phyloP scores from a whole-genome alignment of 2,888 invertebrate genomes.

The Clostera curtula region DNA sequence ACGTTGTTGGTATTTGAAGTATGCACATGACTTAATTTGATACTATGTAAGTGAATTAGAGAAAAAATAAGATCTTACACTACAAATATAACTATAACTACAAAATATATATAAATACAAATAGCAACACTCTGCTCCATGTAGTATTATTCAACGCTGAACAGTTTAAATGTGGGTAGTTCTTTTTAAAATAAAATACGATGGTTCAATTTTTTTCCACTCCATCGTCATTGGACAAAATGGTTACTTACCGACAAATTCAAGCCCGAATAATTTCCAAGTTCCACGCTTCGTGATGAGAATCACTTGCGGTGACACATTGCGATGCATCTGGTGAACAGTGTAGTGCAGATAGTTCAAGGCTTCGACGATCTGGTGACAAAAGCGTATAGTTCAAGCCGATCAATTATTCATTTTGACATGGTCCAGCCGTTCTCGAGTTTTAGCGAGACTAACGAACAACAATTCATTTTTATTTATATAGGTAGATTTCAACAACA shows the following conservation, averaged over 20 bases:
- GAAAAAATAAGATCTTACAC: too few species aligned
- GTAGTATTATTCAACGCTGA: too few species aligned
- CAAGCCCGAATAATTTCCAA: slow-evolving; percentile 97
- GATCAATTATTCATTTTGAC: background rate
- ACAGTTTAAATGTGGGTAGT: too few species aligned
- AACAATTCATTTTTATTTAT: too few species aligned
- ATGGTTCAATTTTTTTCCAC: background rate
- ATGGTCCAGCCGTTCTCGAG: background rate
- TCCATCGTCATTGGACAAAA: background rate
- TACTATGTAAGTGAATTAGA: too few species aligned
- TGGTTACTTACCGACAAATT: slow-evolving; percentile 85
- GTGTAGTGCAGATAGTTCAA: slow-evolving; percentile 93
- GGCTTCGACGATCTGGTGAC: slow-evolving; percentile 92
- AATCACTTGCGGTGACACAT: slow-evolving; percentile 94
- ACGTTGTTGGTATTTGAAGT: too few species aligned
- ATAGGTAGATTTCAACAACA: too few species aligned
- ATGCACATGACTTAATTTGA: too few species aligned
- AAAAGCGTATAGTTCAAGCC: slow-evolving; percentile 13
- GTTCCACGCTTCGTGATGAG: slow-evolving; percentile 93
- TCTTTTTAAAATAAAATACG: background rate
- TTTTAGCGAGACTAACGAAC: too few species aligned
- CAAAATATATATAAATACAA: too few species aligned
- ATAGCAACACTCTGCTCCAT: too few species aligned
- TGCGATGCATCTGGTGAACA: slow-evolving; percentile 91
- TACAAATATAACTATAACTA: too few species aligned